Percentiles rank a stretch among this genome's conserved stretches.
phyloP scores from a whole-genome alignment of 1,140 invertebrate genomes.

The Heliothis virescens region DNA sequence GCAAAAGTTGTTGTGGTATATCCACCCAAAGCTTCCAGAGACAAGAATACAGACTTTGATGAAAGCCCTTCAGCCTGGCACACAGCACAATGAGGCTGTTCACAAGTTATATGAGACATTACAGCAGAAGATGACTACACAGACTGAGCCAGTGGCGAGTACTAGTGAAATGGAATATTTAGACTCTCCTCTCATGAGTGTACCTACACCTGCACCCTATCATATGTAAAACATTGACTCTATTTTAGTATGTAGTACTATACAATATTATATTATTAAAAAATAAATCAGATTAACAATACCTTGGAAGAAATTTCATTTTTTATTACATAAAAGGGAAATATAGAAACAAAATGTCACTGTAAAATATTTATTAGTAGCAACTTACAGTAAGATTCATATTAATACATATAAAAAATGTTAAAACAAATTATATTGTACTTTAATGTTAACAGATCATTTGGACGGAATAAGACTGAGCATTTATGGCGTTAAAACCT shows the following conservation, averaged over 20 bases:
- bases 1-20: constrained; percentile 96
- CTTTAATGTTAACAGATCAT: constrained; percentile 41
- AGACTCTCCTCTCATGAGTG: constrained; percentile 94
- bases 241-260: constrained; percentile 30
- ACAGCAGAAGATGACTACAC: constrained; percentile 91
- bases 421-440: constrained; percentile 57
- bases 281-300: constrained; percentile 8
- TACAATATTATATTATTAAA: constrained; percentile 1
- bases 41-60: constrained; percentile 93
- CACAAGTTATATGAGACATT: constrained; percentile 93
- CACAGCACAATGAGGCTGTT: constrained; percentile 94
- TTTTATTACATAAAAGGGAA: not conserved
- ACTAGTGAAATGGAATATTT: constrained; percentile 91
- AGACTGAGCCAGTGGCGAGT: constrained; percentile 88
- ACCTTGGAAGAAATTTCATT: not conserved
- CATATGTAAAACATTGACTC: constrained; percentile 76
- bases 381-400: constrained; percentile 72
- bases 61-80: constrained; percentile 95
- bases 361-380: constrained; percentile 80
- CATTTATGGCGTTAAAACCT: constrained; percentile 49
- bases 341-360: constrained; percentile 50
- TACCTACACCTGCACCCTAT: constrained; percentile 93
- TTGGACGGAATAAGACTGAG: constrained; percentile 69
- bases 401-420: constrained; percentile 48
- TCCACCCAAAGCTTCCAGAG: constrained; percentile 94